Evolutionary conservation across 2,888 invertebrate species (phyloP).

Genomic region (Nemoura dubitans): DNA sequence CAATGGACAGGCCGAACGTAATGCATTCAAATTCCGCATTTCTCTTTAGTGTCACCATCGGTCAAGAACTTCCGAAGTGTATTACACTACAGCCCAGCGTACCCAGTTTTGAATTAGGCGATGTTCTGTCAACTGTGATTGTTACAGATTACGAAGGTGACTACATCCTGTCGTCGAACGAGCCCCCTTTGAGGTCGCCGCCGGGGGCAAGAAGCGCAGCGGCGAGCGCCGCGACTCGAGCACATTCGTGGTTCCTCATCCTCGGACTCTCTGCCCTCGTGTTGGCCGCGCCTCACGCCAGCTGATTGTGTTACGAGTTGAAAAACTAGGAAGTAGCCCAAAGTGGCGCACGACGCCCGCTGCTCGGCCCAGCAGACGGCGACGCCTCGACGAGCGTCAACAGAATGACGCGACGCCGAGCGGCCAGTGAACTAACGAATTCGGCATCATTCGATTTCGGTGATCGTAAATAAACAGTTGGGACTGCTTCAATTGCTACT

Average conservation of each 20-base stretch:
- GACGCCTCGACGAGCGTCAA: background rate
- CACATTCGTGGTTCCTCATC: conserved; percentile 40
- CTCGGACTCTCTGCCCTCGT: conserved; percentile 23
- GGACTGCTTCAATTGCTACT: conserved; percentile 34
- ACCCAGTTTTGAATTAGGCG: background rate
- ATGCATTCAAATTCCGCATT: no score
- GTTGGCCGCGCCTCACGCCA: conserved; percentile 19
- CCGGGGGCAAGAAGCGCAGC: conserved; percentile 58
- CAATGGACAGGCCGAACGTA: background rate
- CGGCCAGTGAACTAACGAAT: background rate
- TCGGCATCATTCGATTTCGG: background rate
- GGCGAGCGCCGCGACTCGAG: conserved; percentile 49
- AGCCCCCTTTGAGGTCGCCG: conserved; percentile 59
- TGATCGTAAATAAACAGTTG: conserved; percentile 23
- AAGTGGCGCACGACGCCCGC: background rate
- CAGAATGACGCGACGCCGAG: background rate
- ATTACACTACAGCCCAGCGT: no score
- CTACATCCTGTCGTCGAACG: conserved; percentile 58
- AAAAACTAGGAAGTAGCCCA: background rate
- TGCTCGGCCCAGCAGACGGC: background rate
- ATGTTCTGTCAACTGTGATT: conserved; percentile 50
- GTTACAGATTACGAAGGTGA: conserved; percentile 60
- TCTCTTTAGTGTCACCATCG: no score
- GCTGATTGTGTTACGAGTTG: conserved; percentile 43
- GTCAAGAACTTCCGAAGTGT: no score